Evolutionary conservation across 2,797 vertebrate species (phyloP).

Genomic region (Micrastur ruficollis): DNA sequence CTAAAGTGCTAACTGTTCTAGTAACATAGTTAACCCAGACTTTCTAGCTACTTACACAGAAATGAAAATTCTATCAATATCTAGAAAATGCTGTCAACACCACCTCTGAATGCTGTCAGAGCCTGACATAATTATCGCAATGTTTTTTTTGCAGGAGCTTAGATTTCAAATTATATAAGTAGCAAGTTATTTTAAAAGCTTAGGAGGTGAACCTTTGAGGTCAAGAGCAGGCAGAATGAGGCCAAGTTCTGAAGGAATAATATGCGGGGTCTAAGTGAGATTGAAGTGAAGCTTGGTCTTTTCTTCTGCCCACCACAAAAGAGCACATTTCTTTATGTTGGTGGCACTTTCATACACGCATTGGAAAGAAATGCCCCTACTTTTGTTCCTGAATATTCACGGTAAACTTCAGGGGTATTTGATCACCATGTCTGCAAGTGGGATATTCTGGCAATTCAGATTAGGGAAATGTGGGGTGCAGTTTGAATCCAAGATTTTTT

Average conservation of each 20-base stretch:
- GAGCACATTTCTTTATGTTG: neutral
- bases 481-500: neutral
- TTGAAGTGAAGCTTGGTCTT: neutral
- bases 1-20: neutral
- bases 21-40: neutral
- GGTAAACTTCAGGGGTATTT: neutral
- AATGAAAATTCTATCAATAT: neutral
- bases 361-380: neutral
- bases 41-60: neutral
- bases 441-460: neutral
- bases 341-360: neutral
- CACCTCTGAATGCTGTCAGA: neutral
- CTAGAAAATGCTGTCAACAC: neutral
- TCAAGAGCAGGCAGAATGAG: neutral
- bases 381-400: neutral
- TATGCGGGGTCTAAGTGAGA: neutral
- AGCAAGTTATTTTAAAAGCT: neutral
- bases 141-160: neutral
- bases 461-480: neutral
- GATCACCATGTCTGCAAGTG: neutral
- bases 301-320: neutral
- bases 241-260: neutral
- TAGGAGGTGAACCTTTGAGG: neutral
- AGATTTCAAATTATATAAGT: neutral
- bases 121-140: neutral